Percentiles rank a stretch among this genome's conserved stretches.
Conservation (phyloP, 2,888 invertebrate species). For the Caenorhabditis plicata region DNA sequence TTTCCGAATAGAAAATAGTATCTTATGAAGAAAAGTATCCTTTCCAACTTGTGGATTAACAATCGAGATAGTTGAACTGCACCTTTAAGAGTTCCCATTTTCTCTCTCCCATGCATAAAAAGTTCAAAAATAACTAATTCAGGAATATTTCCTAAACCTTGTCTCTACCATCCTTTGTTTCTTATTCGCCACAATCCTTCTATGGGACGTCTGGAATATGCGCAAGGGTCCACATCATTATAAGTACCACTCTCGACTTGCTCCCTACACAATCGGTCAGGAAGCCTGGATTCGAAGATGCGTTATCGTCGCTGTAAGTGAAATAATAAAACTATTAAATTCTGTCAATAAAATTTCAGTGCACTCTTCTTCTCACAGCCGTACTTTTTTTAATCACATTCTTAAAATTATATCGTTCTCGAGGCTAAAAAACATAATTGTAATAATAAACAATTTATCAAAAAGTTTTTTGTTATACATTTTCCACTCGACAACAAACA, state of each 20-base stretch:
- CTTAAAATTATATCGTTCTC: conserved; percentile 15
- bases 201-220: conserved; percentile 27
- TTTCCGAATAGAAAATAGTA: too few relatives aligned
- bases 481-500: too few relatives aligned
- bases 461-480: too few relatives aligned
- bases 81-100: background rate
- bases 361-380: conserved; percentile 15
- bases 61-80: background rate
- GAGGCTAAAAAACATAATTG: too few relatives aligned
- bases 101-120: too few relatives aligned
- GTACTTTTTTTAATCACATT: conserved; percentile 27
- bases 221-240: conserved; percentile 4
- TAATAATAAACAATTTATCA: too few relatives aligned
- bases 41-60: too few relatives aligned
- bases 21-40: too few relatives aligned
- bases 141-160: conserved; percentile 11
- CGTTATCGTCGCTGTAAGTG: conserved; percentile 30
- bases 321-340: background rate
- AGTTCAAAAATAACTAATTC: too few relatives aligned
- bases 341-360: conserved; percentile 10
- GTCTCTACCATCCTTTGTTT: conserved; percentile 1
- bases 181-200: conserved; percentile 2
- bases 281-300: conserved; percentile 38
- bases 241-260: conserved; percentile 14
- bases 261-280: conserved; percentile 30